Evolutionary conservation across 1,140 invertebrate species (phyloP), one percentile per base, ranked within the genome.

Genomic region (Popillia japonica): DNA sequence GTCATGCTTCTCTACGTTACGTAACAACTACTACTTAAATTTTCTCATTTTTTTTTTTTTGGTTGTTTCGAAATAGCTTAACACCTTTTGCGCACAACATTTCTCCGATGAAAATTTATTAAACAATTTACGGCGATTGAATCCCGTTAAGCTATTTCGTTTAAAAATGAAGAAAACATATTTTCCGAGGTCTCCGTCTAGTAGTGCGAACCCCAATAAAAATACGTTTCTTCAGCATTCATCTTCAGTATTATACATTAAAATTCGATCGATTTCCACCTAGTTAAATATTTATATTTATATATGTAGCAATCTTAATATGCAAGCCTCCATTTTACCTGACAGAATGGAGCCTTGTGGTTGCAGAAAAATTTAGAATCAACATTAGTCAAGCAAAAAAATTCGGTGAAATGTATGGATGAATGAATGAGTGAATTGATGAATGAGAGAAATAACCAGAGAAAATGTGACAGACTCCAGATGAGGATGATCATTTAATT

Each of bases 271-370:
- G n/a, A 40, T 73, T 27, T 17, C 14, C 34, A 20, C 72, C 27
- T 73, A 73, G 34, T 40, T 73, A 73, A 40, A 41, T 73, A 73
- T 73, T 40, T 73, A 73, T 73, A 23, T 40, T 84, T 83, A 82
- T 85, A n/a, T n/a, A 84, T 80, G 79, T 84, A 85, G 85, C 85
- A 86, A 84, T 83, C 83, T 85, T 81, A 86, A 83, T 79, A 85
- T 80, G 85, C 85, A 86, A 86, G 86, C 84, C 85, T 87, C 86
- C 86, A 86, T 88, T 87, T 92, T 92, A 92, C 91, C 91, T 92
- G 91, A 91, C 88, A 92, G 88, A 89, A 92, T 92, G 88, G 91
- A 91, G 91, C 91, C 91, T 92, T 90, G 88, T 88, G 89, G 89
- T 90, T 89, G 90, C 90, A 88, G 87, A 87, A 88, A 87, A 84